Conservation (phyloP, 2,113 vertebrate genomes). For the Microtus montanus region DNA sequence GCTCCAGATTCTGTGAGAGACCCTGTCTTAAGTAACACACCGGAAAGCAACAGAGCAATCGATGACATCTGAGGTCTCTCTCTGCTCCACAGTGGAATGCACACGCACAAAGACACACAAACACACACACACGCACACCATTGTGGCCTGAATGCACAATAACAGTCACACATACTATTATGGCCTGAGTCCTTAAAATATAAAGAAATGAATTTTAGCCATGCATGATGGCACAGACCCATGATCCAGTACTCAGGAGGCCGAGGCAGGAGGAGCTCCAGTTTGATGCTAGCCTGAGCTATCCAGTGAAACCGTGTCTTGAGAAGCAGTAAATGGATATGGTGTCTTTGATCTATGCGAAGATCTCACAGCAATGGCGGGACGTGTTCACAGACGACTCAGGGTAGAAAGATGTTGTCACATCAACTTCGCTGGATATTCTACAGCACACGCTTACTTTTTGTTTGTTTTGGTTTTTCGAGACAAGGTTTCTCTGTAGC, state of each 20-base stretch:
- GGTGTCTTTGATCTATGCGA: rapidly evolving
- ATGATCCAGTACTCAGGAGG: neutral
- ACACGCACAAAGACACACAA: neutral
- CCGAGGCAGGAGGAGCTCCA: neutral
- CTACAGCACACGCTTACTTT: neutral
- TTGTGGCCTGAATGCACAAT: neutral
- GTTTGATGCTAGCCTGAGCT: neutral
- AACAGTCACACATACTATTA: neutral
- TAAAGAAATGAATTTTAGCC: neutral
- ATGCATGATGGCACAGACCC: too few relatives aligned
- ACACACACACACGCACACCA: neutral
- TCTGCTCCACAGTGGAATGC: neutral
- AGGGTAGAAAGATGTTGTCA: too few relatives aligned
- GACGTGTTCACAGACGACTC: neutral
- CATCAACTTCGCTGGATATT: neutral
- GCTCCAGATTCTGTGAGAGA: neutral
- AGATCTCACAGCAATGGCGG: neutral
- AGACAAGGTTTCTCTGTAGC: too few relatives aligned
- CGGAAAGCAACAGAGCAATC: neutral
- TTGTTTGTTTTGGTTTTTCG: too few relatives aligned
- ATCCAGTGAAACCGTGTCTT: neutral
- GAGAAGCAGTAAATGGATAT: neutral
- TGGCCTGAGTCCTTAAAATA: neutral
- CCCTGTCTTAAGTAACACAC: neutral
- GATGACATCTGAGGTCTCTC: neutral